Conservation (phyloP, 2,888 invertebrate genomes). For the Xiphydria camelus region DNA sequence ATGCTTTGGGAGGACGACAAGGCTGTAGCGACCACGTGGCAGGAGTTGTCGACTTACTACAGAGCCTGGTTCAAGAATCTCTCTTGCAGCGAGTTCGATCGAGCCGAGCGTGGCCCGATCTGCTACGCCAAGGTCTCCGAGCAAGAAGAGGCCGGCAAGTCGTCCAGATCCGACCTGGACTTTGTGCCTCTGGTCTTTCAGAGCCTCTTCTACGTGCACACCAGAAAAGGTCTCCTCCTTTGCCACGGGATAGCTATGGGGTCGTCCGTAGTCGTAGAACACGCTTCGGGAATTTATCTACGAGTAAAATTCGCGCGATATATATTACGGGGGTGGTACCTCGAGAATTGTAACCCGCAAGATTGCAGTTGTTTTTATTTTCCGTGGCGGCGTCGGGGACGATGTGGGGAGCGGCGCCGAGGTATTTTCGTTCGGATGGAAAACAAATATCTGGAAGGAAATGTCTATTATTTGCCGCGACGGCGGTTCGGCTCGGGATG, state of each 20-base stretch:
- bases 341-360: neutral
- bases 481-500: too few relatives aligned
- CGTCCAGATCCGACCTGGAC: constrained; percentile 61
- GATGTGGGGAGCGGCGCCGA: too few relatives aligned
- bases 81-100: constrained; percentile 69
- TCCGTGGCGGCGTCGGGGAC: too few relatives aligned
- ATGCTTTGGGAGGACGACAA: constrained; percentile 43
- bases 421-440: too few relatives aligned
- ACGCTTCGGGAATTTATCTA: too few relatives aligned
- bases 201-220: constrained; percentile 66
- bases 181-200: constrained; percentile 67
- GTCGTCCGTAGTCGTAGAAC: constrained; percentile 14
- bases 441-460: too few relatives aligned
- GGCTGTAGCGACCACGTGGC: constrained; percentile 45
- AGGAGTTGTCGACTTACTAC: constrained; percentile 50
- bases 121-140: constrained; percentile 61
- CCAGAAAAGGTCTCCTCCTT: constrained; percentile 66
- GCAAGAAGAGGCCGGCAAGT: constrained; percentile 26
- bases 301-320: neutral
- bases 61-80: constrained; percentile 60
- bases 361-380: too few relatives aligned
- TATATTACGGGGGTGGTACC: neutral
- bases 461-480: too few relatives aligned
- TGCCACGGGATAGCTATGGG: too few relatives aligned
- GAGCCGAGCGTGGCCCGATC: constrained; percentile 62